Percentiles rank a stretch among this genome's conserved stretches.
Evolutionary conservation across 2,888 invertebrate genomes (phyloP).

Genomic region (Athetis lepigone): DNA sequence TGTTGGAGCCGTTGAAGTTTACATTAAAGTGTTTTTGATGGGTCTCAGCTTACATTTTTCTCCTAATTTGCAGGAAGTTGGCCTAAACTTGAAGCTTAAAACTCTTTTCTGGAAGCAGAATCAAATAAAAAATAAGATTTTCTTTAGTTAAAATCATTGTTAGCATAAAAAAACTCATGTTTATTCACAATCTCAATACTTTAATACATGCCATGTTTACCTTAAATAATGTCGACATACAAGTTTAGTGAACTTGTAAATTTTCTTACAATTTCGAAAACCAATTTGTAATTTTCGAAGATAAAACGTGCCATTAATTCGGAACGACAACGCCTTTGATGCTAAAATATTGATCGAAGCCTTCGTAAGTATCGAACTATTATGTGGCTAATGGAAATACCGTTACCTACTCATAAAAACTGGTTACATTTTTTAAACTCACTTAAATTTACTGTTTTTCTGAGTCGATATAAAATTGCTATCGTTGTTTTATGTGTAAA

Average conservation of each 20-base stretch:
- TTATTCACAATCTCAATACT: slow-evolving; percentile 4
- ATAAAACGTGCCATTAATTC: slow-evolving; percentile 21
- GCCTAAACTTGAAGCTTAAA: not conserved
- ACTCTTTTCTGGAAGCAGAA: not conserved
- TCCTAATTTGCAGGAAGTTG: not conserved
- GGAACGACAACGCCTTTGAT: slow-evolving; percentile 11
- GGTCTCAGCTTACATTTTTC: not conserved
- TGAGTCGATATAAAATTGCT: slow-evolving; percentile 13
- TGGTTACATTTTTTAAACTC: slow-evolving; percentile 29
- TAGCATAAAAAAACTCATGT: not conserved
- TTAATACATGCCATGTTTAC: too few relatives aligned
- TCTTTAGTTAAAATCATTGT: not conserved
- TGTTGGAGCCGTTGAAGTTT: not conserved
- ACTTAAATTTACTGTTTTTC: slow-evolving; percentile 18
- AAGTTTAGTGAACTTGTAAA: not conserved
- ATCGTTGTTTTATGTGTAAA: slow-evolving; percentile 7
- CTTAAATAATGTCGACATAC: slow-evolving; percentile 4
- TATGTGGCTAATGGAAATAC: slow-evolving; percentile 18
- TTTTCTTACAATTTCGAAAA: slow-evolving; percentile 6
- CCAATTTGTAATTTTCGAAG: slow-evolving; percentile 17
- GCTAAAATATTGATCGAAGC: slow-evolving; percentile 30
- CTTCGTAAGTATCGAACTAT: slow-evolving; percentile 24
- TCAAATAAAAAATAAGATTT: not conserved
- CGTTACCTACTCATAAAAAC: slow-evolving; percentile 42
- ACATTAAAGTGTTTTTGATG: too few relatives aligned